Conservation (phyloP, 2,113 vertebrate genomes). For the Antechinus stuartii region DNA sequence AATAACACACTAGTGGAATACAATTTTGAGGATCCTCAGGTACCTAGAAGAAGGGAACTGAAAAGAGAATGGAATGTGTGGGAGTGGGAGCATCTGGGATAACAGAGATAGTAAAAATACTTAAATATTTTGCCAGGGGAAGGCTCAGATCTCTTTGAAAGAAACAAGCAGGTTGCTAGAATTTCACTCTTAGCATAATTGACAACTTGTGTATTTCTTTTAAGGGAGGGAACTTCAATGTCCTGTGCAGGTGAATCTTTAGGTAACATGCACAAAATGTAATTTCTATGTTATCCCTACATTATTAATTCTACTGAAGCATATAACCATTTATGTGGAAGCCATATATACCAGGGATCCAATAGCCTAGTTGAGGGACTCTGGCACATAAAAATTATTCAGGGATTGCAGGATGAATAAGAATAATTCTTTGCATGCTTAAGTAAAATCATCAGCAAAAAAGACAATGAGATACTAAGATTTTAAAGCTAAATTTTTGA, state of each 20-base stretch:
- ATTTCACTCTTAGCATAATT: constrained; percentile 10
- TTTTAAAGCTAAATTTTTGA: constrained; percentile 4
- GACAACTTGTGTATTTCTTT: neutral
- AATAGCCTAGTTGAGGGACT: neutral
- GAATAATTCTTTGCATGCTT: constrained; percentile 22
- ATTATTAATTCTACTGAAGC: neutral
- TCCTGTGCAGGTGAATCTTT: neutral
- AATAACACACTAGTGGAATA: neutral
- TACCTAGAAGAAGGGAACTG: neutral
- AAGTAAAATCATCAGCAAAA: neutral
- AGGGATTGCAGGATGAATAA: neutral
- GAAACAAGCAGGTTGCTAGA: neutral
- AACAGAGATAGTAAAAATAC: neutral
- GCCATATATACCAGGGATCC: rapidly evolving
- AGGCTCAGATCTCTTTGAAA: neutral
- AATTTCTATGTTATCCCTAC: neutral
- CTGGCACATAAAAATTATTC: constrained; percentile 1
- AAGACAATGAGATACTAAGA: constrained; percentile 14
- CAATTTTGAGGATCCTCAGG: neutral
- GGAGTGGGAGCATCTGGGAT: neutral
- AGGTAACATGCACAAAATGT: neutral
- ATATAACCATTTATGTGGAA: neutral
- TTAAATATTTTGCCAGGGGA: neutral
- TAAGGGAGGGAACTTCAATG: neutral
- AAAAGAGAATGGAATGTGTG: neutral